phyloP scores from a whole-genome alignment of 1,140 invertebrate genomes.

The Eriocheir sinensis region DNA sequence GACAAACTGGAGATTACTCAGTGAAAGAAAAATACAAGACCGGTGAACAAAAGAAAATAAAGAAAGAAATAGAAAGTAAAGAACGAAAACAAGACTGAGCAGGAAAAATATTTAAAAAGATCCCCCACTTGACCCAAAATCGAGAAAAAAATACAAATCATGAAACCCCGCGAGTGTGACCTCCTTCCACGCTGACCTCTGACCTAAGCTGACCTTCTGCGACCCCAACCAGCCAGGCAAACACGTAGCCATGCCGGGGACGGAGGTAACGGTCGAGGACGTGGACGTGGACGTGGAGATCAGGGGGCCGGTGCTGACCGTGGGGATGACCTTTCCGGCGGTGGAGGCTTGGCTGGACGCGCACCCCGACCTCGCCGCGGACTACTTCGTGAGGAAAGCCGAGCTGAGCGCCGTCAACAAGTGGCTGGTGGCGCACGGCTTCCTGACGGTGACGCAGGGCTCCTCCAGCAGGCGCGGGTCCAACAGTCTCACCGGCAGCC shows the following conservation, averaged over 20 bases:
- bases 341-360: constrained; percentile 84
- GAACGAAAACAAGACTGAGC: too few relatives aligned
- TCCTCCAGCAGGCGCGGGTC: constrained; percentile 58
- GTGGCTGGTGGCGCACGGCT: constrained; percentile 66
- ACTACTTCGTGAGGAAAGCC: constrained; percentile 83
- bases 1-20: too few relatives aligned
- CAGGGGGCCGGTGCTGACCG: background rate
- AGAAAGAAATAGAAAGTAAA: background rate
- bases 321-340: constrained; percentile 69
- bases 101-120: background rate
- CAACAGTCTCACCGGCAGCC: constrained; percentile 41
- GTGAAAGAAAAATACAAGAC: too few relatives aligned
- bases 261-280: background rate
- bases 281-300: too few relatives aligned
- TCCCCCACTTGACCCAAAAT: background rate
- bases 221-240: too few relatives aligned
- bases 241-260: background rate
- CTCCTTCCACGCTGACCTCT: background rate
- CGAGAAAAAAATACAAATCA: too few relatives aligned
- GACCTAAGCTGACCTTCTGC: too few relatives aligned
- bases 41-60: background rate
- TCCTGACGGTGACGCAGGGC: constrained; percentile 65
- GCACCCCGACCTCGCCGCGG: constrained; percentile 82
- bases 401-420: constrained; percentile 80
- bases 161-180: background rate